Conservation (phyloP, 2,888 invertebrate genomes). For the Operophtera brumata region DNA sequence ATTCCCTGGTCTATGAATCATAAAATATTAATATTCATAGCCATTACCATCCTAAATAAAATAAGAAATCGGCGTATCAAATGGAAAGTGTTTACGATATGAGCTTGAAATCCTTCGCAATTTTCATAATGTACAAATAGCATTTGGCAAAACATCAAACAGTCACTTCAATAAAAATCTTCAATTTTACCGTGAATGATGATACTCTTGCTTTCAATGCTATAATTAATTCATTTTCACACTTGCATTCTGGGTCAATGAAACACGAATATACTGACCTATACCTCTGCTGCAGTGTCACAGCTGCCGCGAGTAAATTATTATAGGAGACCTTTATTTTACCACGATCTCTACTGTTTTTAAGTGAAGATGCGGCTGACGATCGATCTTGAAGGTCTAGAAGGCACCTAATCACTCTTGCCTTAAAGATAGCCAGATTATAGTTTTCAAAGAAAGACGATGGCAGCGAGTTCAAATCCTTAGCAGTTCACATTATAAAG, state of each 20-base stretch:
- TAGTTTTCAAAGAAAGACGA: too few relatives aligned
- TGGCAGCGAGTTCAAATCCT: too few relatives aligned
- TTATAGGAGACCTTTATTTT: too few relatives aligned
- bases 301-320: too few relatives aligned
- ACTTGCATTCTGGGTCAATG: constrained; percentile 14
- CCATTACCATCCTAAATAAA: not conserved
- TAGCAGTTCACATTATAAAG: too few relatives aligned
- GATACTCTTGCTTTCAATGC: constrained; percentile 13
- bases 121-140: constrained; percentile 28
- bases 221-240: constrained; percentile 12
- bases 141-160: constrained; percentile 36
- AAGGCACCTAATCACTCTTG: too few relatives aligned
- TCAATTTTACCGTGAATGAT: constrained; percentile 19
- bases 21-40: not conserved
- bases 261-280: not conserved
- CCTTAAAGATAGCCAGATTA: too few relatives aligned
- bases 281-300: not conserved
- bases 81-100: constrained; percentile 24
- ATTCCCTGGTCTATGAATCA: not conserved
- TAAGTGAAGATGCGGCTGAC: too few relatives aligned
- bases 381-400: too few relatives aligned
- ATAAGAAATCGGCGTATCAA: constrained; percentile 4
- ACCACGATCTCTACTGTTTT: too few relatives aligned
- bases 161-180: constrained; percentile 31
- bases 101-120: constrained; percentile 23